phyloP scores from a whole-genome alignment of 1,140 invertebrate species.

The Drosophila elegans region DNA sequence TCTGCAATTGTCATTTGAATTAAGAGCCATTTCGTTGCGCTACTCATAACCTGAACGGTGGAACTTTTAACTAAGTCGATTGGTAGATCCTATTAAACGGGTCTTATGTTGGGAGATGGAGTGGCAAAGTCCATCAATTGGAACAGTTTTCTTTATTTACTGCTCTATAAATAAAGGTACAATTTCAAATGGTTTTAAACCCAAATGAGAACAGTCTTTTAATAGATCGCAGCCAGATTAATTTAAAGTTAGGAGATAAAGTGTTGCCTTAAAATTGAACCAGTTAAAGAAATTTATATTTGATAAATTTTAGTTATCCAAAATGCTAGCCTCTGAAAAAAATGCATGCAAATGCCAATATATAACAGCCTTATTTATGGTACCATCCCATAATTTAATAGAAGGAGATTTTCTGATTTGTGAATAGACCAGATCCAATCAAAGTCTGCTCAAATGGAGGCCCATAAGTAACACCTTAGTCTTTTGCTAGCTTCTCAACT shows the following conservation, averaged over 20 bases:
- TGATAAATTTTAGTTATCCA: too few relatives aligned
- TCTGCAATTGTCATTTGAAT: constrained; percentile 74
- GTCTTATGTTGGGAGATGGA: not conserved
- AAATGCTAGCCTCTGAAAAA: too few relatives aligned
- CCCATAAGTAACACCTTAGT: constrained; percentile 10
- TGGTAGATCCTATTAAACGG: constrained; percentile 9
- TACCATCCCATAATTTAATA: constrained; percentile 15
- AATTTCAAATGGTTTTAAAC: constrained; percentile 2
- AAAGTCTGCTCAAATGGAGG: constrained; percentile 20
- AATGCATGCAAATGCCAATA: constrained; percentile 15
- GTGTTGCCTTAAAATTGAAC: too few relatives aligned
- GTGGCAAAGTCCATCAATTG: constrained; percentile 7
- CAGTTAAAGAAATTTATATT: too few relatives aligned
- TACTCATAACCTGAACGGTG: constrained; percentile 32
- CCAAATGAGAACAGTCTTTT: too few relatives aligned
- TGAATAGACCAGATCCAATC: constrained; percentile 20
- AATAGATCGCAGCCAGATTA: too few relatives aligned
- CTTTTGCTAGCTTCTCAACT: not conserved
- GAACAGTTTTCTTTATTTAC: constrained; percentile 12
- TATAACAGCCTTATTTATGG: constrained; percentile 9
- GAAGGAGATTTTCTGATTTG: constrained; percentile 17
- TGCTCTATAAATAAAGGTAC: not conserved
- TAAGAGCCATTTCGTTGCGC: constrained; percentile 64
- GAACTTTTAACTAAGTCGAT: constrained; percentile 29
- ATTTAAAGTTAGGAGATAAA: too few relatives aligned